Base-by-base conservation (phyloP, 2,888 invertebrate species). In the Lasioglossum malachurum region DNA sequence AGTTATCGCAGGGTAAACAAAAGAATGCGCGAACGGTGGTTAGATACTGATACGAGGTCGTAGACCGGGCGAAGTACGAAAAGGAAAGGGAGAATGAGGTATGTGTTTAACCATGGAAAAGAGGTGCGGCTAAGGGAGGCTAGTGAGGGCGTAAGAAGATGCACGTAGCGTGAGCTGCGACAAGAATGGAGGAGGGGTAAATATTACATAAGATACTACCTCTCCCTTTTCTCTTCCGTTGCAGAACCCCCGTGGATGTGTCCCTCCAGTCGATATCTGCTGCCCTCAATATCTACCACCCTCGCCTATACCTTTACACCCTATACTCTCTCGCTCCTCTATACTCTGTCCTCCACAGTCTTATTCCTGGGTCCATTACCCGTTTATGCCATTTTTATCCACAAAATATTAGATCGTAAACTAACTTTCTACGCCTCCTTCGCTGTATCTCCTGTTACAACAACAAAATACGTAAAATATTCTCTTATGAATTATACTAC, bases 201-300 rank as follows among this genome's bases (percentile, higher is more conserved):
- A 93, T 93, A 93, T 93, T 93, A 93, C 92, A 93, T 93, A 93
- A 93, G 93, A 93, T 92, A 93, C 92, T 88, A 89, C 87, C 86
- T 87, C 90, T 90, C 90, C 89, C 90, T 93, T 91, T 93, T 91
- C 92, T 91, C 91, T 92, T 90, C 89, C 81, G 87, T 82, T 88
- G 76, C 82, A 80, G 14, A 86, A 92, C 87, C 88, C 83, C 84
- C 84, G 82, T 88, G 87, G 89, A 92, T 91, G 92, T 92, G 91
- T 90, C 92, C 88, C 88, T 88, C 82, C 86, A 92, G 93, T 92
- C 93, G 93, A 93, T 93, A 93, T 93, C 93, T 91, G 92, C 91
- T 92, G 91, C 92, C 92, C 92, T 88, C 93, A 91, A 93, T 90
- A 93, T 87, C 90, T 82, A 82, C 81, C 84, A 84, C 86, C 83